Conservation (phyloP, 2,888 invertebrate genomes). For the Dicyrtoma fusca region DNA sequence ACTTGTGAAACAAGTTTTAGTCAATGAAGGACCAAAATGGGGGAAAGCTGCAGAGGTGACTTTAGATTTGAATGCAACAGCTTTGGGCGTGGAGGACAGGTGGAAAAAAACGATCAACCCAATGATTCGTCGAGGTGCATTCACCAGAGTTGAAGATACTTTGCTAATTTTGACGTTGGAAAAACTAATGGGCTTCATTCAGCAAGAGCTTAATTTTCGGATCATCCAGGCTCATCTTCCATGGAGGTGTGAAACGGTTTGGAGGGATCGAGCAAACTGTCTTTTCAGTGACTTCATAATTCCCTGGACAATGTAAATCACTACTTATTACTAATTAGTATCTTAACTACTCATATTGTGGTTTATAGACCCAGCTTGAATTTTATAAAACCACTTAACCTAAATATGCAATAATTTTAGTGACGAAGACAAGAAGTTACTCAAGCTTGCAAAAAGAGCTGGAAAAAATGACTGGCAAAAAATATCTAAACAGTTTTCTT, state of each 20-base stretch:
- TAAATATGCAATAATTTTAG: constrained; percentile 25
- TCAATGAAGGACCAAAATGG: constrained; percentile 47
- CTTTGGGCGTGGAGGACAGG: constrained; percentile 44
- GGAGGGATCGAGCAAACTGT: constrained; percentile 53
- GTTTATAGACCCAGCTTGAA: too few relatives aligned
- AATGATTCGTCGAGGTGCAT: constrained; percentile 46
- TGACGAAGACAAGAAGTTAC: constrained; percentile 49
- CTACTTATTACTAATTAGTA: too few relatives aligned
- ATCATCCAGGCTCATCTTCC: constrained; percentile 50
- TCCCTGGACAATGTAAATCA: constrained; percentile 53
- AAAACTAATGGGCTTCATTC: constrained; percentile 47
- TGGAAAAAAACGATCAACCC: constrained; percentile 53
- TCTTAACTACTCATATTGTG: too few relatives aligned
- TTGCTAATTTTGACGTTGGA: constrained; percentile 50
- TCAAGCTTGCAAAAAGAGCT: constrained; percentile 41
- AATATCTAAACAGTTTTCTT: constrained; percentile 50
- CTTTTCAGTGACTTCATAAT: constrained; percentile 54
- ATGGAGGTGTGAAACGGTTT: constrained; percentile 54
- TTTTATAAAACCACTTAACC: too few relatives aligned
- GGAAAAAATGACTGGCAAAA: constrained; percentile 48
- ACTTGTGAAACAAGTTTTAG: constrained; percentile 23
- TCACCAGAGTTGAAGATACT: constrained; percentile 53
- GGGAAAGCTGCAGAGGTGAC: constrained; percentile 41
- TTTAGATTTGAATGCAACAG: constrained; percentile 43
- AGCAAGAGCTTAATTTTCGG: constrained; percentile 50